Base-by-base conservation (phyloP, 1,140 invertebrate genomes). In the Drosophila parabipectinata region DNA sequence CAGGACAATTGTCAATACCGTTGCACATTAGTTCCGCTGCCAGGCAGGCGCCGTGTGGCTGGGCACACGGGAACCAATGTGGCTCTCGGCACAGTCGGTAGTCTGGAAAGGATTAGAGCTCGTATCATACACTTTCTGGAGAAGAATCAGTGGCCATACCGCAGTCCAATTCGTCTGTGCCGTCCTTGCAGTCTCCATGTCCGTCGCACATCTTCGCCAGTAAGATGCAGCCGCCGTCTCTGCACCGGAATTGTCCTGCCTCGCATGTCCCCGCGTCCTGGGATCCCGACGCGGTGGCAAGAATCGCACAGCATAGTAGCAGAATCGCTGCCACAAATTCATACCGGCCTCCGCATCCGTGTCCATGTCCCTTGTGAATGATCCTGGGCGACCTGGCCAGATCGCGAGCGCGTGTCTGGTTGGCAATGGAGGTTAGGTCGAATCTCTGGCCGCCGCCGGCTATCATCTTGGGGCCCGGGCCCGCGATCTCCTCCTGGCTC, bases 171-270 rank as follows among this genome's bases (percentile, higher is more conserved):
- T 96, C 95, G 89, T 96, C 95, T 51, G 93, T 94, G 39, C 92
- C 92, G 81, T 96, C 96, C 0, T 77, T 72, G 89, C 96, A 96
- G 89, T 96, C 95, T 52, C 93, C 90, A 1, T 48, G 57, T 14
- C 94, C 93, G 81, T 96, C 95, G 89, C 95, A 96, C 57, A 92
- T 91, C 94, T 94, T 96, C 51, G 93, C 88, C 1, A 90, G 87
- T 10, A 92, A 93, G 62, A 96, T 93, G 80, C 95, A 96, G 55
- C 93, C 91, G 12, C 93, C 92, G 74, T 94, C 93, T 51, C 93
- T 93, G 74, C 95, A 96, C 34, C 74, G 64, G 72, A 90, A 91
- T 68, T 91, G 71, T 56, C 83, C 77, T 60, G 64, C 73, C 68
- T 80, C 48, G 80, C 88, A 91, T 37, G 34, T 37, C 76, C 72